Evolutionary conservation across 2,113 vertebrate genomes (phyloP).

Genomic region (Amphiprion ocellaris): DNA sequence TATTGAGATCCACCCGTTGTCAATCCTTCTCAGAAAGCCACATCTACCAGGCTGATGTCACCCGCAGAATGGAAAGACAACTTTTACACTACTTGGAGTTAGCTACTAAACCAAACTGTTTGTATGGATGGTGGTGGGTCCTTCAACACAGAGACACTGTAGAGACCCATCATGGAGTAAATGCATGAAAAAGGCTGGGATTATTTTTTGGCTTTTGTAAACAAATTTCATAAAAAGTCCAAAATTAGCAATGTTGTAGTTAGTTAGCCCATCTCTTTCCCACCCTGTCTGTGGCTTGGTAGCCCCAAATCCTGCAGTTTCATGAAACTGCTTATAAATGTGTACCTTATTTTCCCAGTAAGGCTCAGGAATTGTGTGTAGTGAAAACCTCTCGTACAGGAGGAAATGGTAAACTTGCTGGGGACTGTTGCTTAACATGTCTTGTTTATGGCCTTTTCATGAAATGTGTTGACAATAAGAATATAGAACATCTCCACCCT

Average conservation of each 20-base stretch:
- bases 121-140: constrained; percentile 10
- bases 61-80: neutral
- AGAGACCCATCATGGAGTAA: constrained; percentile 8
- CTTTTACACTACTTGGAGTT: constrained; percentile 9
- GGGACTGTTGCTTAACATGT: too few species aligned
- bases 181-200: neutral
- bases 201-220: neutral
- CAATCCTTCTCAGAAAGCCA: constrained; percentile 28
- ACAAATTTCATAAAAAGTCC: neutral
- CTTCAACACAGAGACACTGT: constrained; percentile 6
- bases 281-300: neutral
- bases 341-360: too few species aligned
- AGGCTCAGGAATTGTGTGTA: too few species aligned
- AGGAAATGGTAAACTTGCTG: too few species aligned
- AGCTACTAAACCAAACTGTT: constrained; percentile 44
- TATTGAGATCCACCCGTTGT: neutral
- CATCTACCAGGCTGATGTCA: neutral
- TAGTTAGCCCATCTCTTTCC: neutral
- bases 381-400: too few species aligned
- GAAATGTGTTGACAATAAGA: neutral
- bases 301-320: too few species aligned
- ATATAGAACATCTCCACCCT: too few species aligned
- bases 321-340: too few species aligned
- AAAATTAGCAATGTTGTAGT: neutral
- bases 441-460: neutral